phyloP scores from a whole-genome alignment of 2,113 vertebrate species.

The Semicossyphus pulcher region DNA sequence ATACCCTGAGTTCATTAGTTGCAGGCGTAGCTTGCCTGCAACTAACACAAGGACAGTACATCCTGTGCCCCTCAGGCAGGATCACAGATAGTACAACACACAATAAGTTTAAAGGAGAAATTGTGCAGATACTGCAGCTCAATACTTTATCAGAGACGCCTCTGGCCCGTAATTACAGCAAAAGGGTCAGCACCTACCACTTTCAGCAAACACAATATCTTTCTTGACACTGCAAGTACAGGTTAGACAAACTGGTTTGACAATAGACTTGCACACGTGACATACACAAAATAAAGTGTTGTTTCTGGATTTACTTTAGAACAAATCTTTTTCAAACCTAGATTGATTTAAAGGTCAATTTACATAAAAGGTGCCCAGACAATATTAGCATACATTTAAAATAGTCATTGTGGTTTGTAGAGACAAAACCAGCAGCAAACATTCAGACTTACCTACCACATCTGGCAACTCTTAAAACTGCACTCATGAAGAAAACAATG shows the following conservation, averaged over 20 bases:
- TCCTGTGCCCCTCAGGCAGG: slow-evolving; percentile 15
- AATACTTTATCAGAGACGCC: slow-evolving; percentile 7
- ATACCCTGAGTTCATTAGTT: slow-evolving; percentile 67
- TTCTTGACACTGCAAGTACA: background rate
- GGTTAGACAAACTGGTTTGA: background rate
- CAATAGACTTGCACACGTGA: too few species aligned
- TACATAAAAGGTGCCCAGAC: slow-evolving; percentile 14
- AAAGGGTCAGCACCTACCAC: slow-evolving; percentile 15
- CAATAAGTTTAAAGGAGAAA: slow-evolving; percentile 16
- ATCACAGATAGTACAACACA: slow-evolving; percentile 6
- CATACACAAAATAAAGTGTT: too few species aligned
- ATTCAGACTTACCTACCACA: background rate
- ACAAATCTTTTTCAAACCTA: background rate
- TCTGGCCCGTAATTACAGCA: background rate
- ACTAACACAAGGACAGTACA: slow-evolving; percentile 23
- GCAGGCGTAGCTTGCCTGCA: slow-evolving; percentile 18
- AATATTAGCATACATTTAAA: slow-evolving; percentile 18
- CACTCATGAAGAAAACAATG: too few species aligned
- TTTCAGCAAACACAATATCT: slow-evolving; percentile 7
- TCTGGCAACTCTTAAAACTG: slow-evolving; percentile 20
- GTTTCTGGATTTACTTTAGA: background rate
- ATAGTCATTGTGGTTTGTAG: slow-evolving; percentile 1
- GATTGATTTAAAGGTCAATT: slow-evolving; percentile 20
- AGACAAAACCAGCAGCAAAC: slow-evolving; percentile 23
- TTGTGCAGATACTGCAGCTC: slow-evolving; percentile 37